Conservation (phyloP, 1,140 invertebrate genomes). For the Neelides sp. region DNA sequence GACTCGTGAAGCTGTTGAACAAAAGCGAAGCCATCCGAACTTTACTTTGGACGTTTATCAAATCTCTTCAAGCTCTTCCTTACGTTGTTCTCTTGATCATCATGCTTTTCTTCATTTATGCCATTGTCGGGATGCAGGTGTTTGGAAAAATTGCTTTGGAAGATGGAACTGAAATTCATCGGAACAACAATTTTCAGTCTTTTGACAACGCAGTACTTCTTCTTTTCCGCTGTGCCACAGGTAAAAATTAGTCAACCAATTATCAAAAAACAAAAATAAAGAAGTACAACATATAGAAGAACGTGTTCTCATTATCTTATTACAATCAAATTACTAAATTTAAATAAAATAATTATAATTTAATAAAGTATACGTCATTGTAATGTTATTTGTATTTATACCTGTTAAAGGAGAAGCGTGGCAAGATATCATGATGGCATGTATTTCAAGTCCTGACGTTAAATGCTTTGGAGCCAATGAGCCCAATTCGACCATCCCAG, state of each 20-base stretch:
- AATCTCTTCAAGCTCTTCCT: constrained; percentile 96
- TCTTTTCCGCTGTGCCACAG: constrained; percentile 84
- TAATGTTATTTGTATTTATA: too few relatives aligned
- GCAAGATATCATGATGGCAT: constrained; percentile 98
- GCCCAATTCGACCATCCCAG: constrained; percentile 25
- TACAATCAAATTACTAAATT: constrained; percentile 4
- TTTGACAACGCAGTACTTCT: constrained; percentile 95
- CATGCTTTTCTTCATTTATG: constrained; percentile 99
- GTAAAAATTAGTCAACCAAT: constrained; percentile 37
- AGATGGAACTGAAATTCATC: constrained; percentile 65
- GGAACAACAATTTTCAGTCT: constrained; percentile 98
- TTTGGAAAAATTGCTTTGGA: constrained; percentile 88
- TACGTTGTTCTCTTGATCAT: constrained; percentile 97
- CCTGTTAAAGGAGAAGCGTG: constrained; percentile 75
- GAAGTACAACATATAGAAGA: too few relatives aligned
- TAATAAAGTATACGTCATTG: too few relatives aligned
- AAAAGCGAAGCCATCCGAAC: constrained; percentile 96
- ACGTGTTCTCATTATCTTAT: constrained; percentile 7
- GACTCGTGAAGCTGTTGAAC: constrained; percentile 89
- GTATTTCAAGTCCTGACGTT: constrained; percentile 53
- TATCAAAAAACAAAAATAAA: too few relatives aligned
- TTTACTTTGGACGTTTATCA: constrained; percentile 97
- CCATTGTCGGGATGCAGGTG: constrained; percentile 99
- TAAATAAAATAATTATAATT: too few relatives aligned
- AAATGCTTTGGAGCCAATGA: constrained; percentile 51